Percentiles rank a stretch among this genome's conserved stretches.
Evolutionary conservation across 2,113 vertebrate genomes (phyloP).

Genomic region (Pachyramphus minor): DNA sequence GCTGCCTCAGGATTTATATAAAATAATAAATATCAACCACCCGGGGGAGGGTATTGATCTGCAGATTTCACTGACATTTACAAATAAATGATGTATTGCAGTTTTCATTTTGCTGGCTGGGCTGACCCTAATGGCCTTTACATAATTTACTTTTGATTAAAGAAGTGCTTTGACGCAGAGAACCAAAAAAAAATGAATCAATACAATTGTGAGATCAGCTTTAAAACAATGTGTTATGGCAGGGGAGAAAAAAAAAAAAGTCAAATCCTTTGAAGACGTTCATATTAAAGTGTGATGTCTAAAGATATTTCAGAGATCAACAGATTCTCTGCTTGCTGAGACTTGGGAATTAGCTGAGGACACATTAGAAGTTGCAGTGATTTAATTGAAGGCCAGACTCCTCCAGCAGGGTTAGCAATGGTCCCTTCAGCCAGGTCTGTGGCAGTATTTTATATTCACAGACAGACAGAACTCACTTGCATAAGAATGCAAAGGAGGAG

Average conservation of each 20-base stretch:
- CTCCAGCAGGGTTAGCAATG: background rate
- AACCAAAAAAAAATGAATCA: constrained; percentile 46
- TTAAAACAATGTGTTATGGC: constrained; percentile 62
- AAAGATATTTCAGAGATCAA: background rate
- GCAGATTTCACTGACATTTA: constrained; percentile 80
- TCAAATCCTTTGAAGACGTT: background rate
- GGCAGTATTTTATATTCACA: rapidly evolving
- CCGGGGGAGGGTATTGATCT: constrained; percentile 63
- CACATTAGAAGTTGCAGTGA: rapidly evolving
- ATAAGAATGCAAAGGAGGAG: background rate
- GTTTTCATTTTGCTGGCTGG: constrained; percentile 67
- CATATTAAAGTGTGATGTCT: background rate
- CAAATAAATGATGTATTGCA: constrained; percentile 78
- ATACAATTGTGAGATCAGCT: constrained; percentile 74
- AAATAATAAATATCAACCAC: constrained; percentile 68
- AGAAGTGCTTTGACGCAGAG: constrained; percentile 75
- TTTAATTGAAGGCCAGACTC: background rate
- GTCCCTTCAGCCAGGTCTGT: background rate
- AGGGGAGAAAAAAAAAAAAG: background rate
- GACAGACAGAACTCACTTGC: background rate
- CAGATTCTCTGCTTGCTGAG: background rate
- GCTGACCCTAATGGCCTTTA: constrained; percentile 74
- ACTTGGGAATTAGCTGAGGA: background rate
- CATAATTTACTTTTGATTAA: constrained; percentile 84
- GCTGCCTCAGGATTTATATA: constrained; percentile 35